Evolutionary conservation across 1,140 invertebrate genomes (phyloP).

Genomic region (Steinernema khuongi): DNA sequence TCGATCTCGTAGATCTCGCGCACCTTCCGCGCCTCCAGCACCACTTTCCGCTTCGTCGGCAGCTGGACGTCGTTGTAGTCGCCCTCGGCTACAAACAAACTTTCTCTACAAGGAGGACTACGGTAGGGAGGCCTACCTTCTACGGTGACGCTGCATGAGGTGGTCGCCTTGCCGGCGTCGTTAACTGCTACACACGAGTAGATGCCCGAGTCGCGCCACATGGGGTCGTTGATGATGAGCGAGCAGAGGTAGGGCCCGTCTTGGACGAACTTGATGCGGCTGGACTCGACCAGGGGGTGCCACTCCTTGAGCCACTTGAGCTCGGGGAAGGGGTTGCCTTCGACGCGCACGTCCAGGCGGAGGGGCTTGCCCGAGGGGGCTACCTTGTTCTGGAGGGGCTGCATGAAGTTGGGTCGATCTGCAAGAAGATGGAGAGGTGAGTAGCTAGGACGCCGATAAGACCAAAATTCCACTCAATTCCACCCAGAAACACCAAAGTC

Average conservation of each 20-base stretch:
- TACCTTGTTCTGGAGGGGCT: slow-evolving; percentile 75
- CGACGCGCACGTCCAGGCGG: slow-evolving; percentile 75
- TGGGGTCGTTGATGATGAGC: slow-evolving; percentile 76
- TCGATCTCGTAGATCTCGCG: slow-evolving; percentile 59
- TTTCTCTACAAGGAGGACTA: slow-evolving; percentile 10
- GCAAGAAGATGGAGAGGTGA: slow-evolving; percentile 28
- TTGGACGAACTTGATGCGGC: slow-evolving; percentile 77
- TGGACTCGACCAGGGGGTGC: slow-evolving; percentile 75
- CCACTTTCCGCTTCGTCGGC: slow-evolving; percentile 43
- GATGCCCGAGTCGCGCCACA: slow-evolving; percentile 81
- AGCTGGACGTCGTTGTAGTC: slow-evolving; percentile 53
- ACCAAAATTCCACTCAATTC: too few species aligned
- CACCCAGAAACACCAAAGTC: too few species aligned
- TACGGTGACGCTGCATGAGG: slow-evolving; percentile 80
- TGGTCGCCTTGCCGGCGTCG: slow-evolving; percentile 80
- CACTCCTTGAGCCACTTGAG: slow-evolving; percentile 97
- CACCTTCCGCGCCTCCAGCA: slow-evolving; percentile 48
- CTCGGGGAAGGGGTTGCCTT: slow-evolving; percentile 82
- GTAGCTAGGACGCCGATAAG: background rate
- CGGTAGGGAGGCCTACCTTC: slow-evolving; percentile 71
- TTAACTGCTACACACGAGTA: slow-evolving; percentile 88
- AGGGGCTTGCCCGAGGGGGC: slow-evolving; percentile 65
- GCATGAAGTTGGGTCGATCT: slow-evolving; percentile 82
- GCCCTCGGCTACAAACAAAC: slow-evolving; percentile 46
- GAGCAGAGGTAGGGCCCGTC: slow-evolving; percentile 77